Evolutionary conservation across 1,140 invertebrate species (phyloP), one percentile per base, ranked within the genome.

Genomic region (Drosophila kepulauana): DNA sequence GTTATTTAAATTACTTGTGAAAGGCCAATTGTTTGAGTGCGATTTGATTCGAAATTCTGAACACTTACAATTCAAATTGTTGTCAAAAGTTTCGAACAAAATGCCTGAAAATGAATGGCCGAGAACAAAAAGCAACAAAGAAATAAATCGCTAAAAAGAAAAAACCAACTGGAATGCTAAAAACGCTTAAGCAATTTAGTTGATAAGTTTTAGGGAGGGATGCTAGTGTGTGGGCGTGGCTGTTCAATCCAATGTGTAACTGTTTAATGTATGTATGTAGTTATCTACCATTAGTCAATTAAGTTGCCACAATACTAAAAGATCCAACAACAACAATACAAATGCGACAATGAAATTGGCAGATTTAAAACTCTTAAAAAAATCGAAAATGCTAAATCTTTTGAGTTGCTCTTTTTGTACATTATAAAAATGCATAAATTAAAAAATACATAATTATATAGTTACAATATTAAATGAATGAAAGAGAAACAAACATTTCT

Each of bases 251-350:
- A 25, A 65, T 65, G 51, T 66, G 45, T 78, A 63, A 54, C 51
- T 62, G 46, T 71, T 56, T 75, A 10, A 38, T 38, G 35, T 56
- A 43, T 72, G 62, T 79, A 84, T 56, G 48, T 84, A 80, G 74
- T 48, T 84, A 79, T 77, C 54, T 80, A 84, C 78, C 73, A 48
- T 88, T 89, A 88, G 84, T 88, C 77, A 78, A 72, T 88, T 88
- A 88, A 88, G 84, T 88, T 88, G 84, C 84, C 84, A 84, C 84
- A 88, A 81, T 88, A 87, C 70, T 81, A 86, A 57, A 64, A 82
- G 38, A 78, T 51, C 57, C 52, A 78, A 59, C 45, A 58, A 45
- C 54, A 72, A 41, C 33, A 58, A 57, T 16, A 69, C 35, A 73
- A 49, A 28, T 25, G 41, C 30, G 63, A 38, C 13, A 64, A 67